These are phyloP conservation scores for Pipa parva DNA, from an alignment of 2,113 vertebrate species.

Conservation along the genomic window DNA sequence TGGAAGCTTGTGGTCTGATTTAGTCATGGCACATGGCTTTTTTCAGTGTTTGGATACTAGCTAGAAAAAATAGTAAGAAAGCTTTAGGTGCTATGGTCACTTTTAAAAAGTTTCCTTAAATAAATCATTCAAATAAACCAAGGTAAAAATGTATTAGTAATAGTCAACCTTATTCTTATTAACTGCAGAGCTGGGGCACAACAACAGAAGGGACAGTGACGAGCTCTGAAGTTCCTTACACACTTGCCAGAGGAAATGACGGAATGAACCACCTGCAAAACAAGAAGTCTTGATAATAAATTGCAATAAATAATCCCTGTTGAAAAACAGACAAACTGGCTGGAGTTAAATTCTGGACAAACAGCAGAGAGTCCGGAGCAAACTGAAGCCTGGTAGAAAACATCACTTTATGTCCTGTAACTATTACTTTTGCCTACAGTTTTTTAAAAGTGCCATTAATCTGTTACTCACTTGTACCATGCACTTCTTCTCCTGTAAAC, in stretches of 20 bases:
- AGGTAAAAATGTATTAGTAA: neutral
- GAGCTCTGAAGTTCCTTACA: constrained; percentile 96
- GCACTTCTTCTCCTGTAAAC: constrained; percentile 95
- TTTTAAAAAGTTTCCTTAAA: neutral
- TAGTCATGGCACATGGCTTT: no score
- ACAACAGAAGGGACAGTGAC: constrained; percentile 83
- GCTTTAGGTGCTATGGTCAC: no score
- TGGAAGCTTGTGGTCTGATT: no score
- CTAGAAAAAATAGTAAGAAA: no score
- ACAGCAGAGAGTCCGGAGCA: neutral
- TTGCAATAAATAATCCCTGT: no score
- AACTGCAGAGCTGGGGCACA: constrained; percentile 90
- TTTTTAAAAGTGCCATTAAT: no score
- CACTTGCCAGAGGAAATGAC: constrained; percentile 98
- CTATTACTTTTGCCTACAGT: no score
- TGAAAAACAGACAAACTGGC: no score
- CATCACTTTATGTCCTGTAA: neutral
- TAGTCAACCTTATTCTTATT: constrained; percentile 89
- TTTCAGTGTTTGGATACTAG: no score
- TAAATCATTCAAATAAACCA: neutral
- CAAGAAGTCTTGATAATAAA: no score
- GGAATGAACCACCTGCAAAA: constrained; percentile 87
- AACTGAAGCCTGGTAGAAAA: no score
- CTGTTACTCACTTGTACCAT: constrained; percentile 89
- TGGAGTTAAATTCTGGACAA: neutral